A percentile compares a stretch with the other conserved stretches of the same genome.
phyloP scores from a whole-genome alignment of 2,113 vertebrate species.

The pig (Sus scrofa) region DNA sequence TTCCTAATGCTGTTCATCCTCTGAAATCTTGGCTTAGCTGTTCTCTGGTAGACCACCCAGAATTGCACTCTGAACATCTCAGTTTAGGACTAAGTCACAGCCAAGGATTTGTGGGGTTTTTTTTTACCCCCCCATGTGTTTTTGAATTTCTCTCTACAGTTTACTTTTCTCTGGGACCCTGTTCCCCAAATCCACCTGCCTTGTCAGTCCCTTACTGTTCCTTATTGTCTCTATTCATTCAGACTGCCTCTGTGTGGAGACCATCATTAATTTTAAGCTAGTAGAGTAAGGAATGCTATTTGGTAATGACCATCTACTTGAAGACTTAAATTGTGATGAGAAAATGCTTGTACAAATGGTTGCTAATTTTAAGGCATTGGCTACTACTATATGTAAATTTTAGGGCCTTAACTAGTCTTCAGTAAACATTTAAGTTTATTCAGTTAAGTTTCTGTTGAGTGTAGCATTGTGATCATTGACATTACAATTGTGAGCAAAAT shows the following conservation, averaged over 20 bases:
- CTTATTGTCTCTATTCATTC: neutral
- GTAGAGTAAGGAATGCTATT: neutral
- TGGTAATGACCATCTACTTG: neutral
- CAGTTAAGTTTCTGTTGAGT: neutral
- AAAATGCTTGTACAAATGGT: constrained; percentile 10
- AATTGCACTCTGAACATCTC: neutral
- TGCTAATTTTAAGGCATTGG: neutral
- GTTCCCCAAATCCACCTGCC: neutral
- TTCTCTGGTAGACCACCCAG: neutral
- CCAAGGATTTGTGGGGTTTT: neutral
- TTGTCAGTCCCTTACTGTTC: neutral
- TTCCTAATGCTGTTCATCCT: neutral
- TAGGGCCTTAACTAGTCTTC: neutral
- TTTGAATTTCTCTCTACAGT: neutral
- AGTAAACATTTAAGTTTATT: constrained; percentile 34
- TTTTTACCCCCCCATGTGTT: neutral
- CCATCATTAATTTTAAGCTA: constrained; percentile 28
- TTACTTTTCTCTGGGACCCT: constrained; percentile 11
- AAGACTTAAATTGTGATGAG: constrained; percentile 24
- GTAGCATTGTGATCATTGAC: neutral
- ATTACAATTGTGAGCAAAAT: constrained; percentile 17
- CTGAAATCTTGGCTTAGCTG: neutral
- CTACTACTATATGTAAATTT: constrained; percentile 10
- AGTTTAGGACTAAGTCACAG: neutral
- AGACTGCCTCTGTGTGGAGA: neutral